Base-by-base conservation (phyloP, 1,140 invertebrate species). In the Orussus abietinus region DNA sequence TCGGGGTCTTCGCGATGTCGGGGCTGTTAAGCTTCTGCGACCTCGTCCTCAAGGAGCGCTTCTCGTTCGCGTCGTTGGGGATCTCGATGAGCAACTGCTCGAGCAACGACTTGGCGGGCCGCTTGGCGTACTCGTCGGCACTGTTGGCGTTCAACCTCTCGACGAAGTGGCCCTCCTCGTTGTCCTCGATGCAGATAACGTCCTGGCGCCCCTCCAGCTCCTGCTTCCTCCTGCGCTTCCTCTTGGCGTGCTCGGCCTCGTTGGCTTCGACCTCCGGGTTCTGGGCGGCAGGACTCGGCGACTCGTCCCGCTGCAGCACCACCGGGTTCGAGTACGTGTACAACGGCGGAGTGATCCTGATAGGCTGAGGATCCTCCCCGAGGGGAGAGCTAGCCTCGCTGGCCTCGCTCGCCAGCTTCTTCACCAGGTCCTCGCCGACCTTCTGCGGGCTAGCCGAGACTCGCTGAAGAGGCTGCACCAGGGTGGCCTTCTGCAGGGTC, bases 71-170 rank as follows among this genome's bases (percentile, higher is more conserved):
- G 18, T 82, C 81, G 37, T 78, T 76, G 3, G 86, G 86, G 45
- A 88, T 89, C 53, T 88, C 85, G 49, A 88, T 88, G 0, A 86
- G 69, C 36, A 88, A 69, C 55, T 87, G 84, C 56, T 88, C 84
- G 5, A 86, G 63, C 22, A 86, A 65, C 28, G 81, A 84, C 55
- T 86, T 85, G 2, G 63, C 49, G 3, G 64, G 52, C 10, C 62
- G 52, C 12, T 64, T 64, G 3, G 62, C 54, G 29, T 62, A 66
- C 13, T 71, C 68, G 5, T 74, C 65, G 0, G 61, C 30, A 14
- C 56, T 67, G 13, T 64, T 61, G 5, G 64, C 47, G 26, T 56
- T 64, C 2, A 71, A 42, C 31, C 66, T 55, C 13, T 71, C 68
- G 4, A 67, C 66, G 42, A 65, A 71, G 25, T 65, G 64, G 9